Evolutionary conservation across 2,797 vertebrate genomes (phyloP).

Genomic region (Chaunax sp.): DNA sequence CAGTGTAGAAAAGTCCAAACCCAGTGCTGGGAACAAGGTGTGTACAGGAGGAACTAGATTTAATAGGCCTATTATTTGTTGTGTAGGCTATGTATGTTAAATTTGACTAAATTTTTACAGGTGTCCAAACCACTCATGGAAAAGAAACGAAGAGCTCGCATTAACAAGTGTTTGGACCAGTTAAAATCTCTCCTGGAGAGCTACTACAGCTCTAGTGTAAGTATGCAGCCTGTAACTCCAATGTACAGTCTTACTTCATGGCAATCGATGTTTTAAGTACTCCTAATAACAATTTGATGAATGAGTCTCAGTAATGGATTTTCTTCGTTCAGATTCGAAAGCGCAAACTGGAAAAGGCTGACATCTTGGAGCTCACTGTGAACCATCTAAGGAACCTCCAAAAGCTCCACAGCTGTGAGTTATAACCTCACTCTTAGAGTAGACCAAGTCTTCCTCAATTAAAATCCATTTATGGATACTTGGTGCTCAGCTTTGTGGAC

Average conservation of each 20-base stretch:
- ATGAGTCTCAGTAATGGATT: neutral
- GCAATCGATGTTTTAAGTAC: neutral
- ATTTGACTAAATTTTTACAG: conserved; percentile 66
- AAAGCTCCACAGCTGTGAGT: conserved; percentile 83
- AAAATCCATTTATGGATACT: too few relatives aligned
- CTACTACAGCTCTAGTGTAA: conserved; percentile 88
- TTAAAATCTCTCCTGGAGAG: conserved; percentile 87
- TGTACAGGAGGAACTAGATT: neutral
- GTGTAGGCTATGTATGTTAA: too few relatives aligned
- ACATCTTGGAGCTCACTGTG: conserved; percentile 92
- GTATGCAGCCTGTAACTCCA: conserved; percentile 22
- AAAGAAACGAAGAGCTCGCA: conserved; percentile 90
- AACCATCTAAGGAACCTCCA: conserved; percentile 90
- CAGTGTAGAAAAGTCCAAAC: conserved; percentile 64
- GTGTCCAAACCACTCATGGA: conserved; percentile 94
- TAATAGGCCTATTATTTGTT: neutral
- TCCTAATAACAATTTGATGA: too few relatives aligned
- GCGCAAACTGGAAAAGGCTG: conserved; percentile 92
- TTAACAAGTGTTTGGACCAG: conserved; percentile 90
- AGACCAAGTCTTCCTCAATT: neutral
- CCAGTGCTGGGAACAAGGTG: conserved; percentile 76
- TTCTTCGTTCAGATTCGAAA: conserved; percentile 85
- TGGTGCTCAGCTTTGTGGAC: neutral
- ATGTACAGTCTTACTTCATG: neutral
- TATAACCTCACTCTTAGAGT: neutral